Evolutionary conservation across 2,113 vertebrate genomes (phyloP).

Genomic region (Calyptommatus sinebrachiatus): DNA sequence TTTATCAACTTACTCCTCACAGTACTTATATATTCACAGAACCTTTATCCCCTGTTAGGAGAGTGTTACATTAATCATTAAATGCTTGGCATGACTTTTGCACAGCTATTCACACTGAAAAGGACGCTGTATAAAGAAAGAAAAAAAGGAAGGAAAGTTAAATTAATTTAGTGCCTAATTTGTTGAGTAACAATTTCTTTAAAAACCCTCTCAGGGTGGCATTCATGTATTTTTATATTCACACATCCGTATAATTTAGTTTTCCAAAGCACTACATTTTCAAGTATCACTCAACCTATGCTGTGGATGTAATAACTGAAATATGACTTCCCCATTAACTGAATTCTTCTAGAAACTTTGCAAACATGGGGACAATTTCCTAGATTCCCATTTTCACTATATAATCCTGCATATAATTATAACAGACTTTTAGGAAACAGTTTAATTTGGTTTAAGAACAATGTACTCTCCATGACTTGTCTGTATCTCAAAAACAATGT

Average conservation of each 20-base stretch:
- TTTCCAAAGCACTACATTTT: not conserved
- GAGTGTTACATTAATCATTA: not conserved
- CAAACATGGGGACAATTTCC: not conserved
- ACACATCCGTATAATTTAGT: not conserved
- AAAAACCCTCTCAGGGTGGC: not conserved
- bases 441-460: not conserved
- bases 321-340: not conserved
- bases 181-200: rapidly evolving
- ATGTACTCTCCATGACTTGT: not conserved
- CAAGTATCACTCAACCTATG: not conserved
- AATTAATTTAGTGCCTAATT: rapidly evolving
- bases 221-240: not conserved
- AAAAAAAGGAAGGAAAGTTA: not conserved
- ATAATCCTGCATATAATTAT: not conserved
- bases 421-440: not conserved
- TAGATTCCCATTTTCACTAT: not conserved
- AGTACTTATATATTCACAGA: not conserved
- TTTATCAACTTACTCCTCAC: not conserved
- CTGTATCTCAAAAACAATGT: not conserved
- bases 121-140: not conserved
- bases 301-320: not conserved
- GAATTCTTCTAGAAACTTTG: not conserved
- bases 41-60: not conserved
- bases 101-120: not conserved
- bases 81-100: not conserved